A percentile compares a stretch with the other conserved stretches of the same genome.
Conservation (phyloP, 1,140 invertebrate species). For the Bombus impatiens region DNA sequence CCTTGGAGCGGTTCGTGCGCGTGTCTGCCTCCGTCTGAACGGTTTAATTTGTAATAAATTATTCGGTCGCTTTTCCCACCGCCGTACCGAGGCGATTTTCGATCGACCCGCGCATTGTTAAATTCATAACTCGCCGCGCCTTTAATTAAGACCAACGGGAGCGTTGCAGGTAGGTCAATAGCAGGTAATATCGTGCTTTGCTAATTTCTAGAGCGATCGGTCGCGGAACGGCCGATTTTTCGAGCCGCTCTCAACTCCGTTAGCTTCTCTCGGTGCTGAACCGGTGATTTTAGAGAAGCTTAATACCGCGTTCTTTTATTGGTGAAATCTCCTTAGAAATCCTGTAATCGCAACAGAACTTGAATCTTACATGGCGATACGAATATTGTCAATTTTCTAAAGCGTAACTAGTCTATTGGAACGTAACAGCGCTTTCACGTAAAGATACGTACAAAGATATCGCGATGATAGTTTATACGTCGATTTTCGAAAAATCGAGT, state of each 20-base stretch:
- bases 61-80: background rate
- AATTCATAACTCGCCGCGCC: background rate
- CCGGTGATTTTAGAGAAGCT: background rate
- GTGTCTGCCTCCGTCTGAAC: background rate
- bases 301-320: background rate
- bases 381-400: too few species aligned
- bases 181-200: background rate
- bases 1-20: background rate
- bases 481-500: too few species aligned
- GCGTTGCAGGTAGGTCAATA: slow-evolving; percentile 27
- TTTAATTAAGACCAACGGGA: slow-evolving; percentile 19
- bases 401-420: too few species aligned
- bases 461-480: too few species aligned
- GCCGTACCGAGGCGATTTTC: too few species aligned
- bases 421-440: too few species aligned
- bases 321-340: background rate
- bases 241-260: background rate
- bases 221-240: slow-evolving; percentile 3
- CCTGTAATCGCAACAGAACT: too few species aligned
- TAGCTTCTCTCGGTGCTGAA: background rate
- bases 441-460: too few species aligned
- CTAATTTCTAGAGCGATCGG: background rate
- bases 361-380: too few species aligned
- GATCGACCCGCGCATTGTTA: background rate
- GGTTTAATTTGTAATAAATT: slow-evolving; percentile 41